A percentile compares a stretch with the other conserved stretches of the same genome.
Evolutionary conservation across 2,888 invertebrate species (phyloP).

Genomic region (Scaptomyza tumidula): DNA sequence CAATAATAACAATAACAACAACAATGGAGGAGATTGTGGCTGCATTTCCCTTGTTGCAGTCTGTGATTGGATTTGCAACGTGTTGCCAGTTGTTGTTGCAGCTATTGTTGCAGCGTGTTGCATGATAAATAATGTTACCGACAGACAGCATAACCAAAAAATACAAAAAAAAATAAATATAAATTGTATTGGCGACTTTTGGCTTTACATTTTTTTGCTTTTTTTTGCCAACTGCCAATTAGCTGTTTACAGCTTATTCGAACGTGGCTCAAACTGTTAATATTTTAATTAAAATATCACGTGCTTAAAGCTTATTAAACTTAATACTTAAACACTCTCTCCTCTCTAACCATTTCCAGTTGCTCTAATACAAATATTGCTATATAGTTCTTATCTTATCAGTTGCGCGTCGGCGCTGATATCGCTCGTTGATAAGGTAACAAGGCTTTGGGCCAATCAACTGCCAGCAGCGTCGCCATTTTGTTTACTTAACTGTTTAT

Average conservation of each 20-base stretch:
- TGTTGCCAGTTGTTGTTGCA: constrained; percentile 21
- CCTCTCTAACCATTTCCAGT: background rate
- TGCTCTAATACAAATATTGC: constrained; percentile 5
- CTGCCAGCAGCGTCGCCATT: constrained; percentile 64
- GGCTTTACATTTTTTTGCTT: constrained; percentile 15
- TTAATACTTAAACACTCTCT: background rate
- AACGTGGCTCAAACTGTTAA: constrained; percentile 30
- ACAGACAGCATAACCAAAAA: constrained; percentile 6
- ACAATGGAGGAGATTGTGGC: constrained; percentile 49
- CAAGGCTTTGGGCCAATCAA: constrained; percentile 57
- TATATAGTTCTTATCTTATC: constrained; percentile 64
- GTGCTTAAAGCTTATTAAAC: constrained; percentile 46
- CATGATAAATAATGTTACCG: constrained; percentile 47
- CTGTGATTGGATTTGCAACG: constrained; percentile 69
- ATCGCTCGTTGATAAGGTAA: constrained; percentile 61
- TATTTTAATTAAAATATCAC: constrained; percentile 76
- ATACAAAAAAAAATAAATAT: background rate
- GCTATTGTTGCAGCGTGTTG: constrained; percentile 43
- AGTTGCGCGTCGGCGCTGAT: constrained; percentile 58
- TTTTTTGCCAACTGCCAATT: constrained; percentile 45
- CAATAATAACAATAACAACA: constrained; percentile 16
- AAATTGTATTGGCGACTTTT: constrained; percentile 33
- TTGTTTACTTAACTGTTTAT: constrained; percentile 42
- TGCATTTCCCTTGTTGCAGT: constrained; percentile 45
- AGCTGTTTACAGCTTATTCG: constrained; percentile 38